A percentile compares a stretch with the other conserved stretches of the same genome.
Conservation (phyloP, 2,888 invertebrate genomes). For the Sinelater perroti region DNA sequence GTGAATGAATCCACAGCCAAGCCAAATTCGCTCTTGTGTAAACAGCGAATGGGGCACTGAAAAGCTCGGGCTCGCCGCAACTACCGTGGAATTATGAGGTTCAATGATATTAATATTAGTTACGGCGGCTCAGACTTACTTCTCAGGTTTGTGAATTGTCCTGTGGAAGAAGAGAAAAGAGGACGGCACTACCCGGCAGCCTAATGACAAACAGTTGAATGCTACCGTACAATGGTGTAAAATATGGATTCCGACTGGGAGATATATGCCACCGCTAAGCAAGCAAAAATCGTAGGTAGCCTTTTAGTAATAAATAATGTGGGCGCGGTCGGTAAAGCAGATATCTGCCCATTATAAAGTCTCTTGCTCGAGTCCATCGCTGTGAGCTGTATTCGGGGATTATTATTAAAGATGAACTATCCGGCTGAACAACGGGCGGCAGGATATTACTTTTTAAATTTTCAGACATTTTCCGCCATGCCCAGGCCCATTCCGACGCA, state of each 20-base stretch:
- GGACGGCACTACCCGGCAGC: constrained; percentile 30
- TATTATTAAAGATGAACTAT: constrained; percentile 35
- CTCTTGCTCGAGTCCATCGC: constrained; percentile 24
- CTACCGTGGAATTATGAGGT: constrained; percentile 23
- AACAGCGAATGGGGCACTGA: constrained; percentile 15
- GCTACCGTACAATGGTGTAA: constrained; percentile 45
- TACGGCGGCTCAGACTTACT: constrained; percentile 33
- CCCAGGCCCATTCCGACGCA: constrained; percentile 28
- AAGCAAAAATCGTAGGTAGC: constrained; percentile 50
- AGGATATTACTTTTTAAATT: constrained; percentile 38
- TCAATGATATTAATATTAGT: constrained; percentile 40
- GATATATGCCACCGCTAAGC: constrained; percentile 45
- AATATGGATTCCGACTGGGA: constrained; percentile 47
- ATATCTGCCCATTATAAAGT: constrained; percentile 32
- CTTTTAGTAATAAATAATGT: constrained; percentile 48
- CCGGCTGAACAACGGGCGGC: constrained; percentile 22
- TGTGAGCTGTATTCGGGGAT: constrained; percentile 28
- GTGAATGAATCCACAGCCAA: constrained; percentile 14
- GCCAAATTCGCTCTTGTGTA: constrained; percentile 25
- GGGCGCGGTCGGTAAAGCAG: constrained; percentile 41
- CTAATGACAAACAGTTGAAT: constrained; percentile 41
- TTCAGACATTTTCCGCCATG: constrained; percentile 33
- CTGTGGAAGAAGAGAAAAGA: constrained; percentile 6
- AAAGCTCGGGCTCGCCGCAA: constrained; percentile 3
- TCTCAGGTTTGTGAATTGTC: constrained; percentile 23